Evolutionary conservation across 2,113 vertebrate species (phyloP), one percentile per base, ranked within the genome.

Genomic region (Periophthalmus modestus): DNA sequence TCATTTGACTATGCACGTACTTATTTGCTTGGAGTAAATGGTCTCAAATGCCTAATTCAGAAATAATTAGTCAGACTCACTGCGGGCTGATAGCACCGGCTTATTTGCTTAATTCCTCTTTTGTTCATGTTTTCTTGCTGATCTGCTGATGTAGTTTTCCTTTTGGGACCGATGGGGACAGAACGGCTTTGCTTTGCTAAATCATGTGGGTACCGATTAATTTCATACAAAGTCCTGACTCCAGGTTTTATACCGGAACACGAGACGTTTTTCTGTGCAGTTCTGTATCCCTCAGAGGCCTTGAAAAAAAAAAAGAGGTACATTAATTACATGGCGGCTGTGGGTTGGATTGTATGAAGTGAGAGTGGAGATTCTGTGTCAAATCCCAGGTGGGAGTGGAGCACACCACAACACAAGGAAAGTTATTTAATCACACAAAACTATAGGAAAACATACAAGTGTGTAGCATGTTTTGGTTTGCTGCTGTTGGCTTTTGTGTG

Each of bases 261-360:
- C 14, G 16, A 50, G 47, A 33, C 55, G 70, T n/a, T n/a, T 76
- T 78, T 74, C 66, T 78, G 72, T 61, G 55, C 69, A 77, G 63
- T 70, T 68, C 0, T 7, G 69, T 69, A 28, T 63, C 13, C 81
- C 70, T 28, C 1, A 7, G 75, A 72, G 52, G 73, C 57, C 59
- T 67, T 19, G 10, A n/a, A n/a, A 2, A 66, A 68, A 68, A 23
- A 57, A 0, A 1, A 33, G 66, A 54, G 69, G 46, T 68, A 57
- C 39, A 75, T 80, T 82, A 82, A 82, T 71, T 68, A 73, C 74
- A 77, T 0, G 4, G 54, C 67, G 47, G 23, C 39, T 61, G 12
- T 9, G 21, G 55, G 39, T 69, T 24, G 59, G 74, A 69, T 58
- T 69, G 52, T 34, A 24, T 23, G 55, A 23, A 57, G 54, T 12